Percentiles rank a stretch among this genome's conserved stretches.
Conservation (phyloP, 2,113 vertebrate species). For the Arvicanthis niloticus region DNA sequence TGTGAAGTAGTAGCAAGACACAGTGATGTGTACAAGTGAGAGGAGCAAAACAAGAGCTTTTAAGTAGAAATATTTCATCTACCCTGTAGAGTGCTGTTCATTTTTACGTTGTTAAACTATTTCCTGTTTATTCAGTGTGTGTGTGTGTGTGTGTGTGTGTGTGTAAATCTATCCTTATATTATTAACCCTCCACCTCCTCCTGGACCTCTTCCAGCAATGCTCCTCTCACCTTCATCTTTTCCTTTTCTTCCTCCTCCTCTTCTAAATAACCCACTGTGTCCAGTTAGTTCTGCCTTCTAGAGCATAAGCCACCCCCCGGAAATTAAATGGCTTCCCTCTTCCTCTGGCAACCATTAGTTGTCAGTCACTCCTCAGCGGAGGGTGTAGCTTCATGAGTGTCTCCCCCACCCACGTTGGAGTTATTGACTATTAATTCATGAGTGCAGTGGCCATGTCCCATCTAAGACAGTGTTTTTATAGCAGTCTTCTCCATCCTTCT, state of each 20-base stretch:
- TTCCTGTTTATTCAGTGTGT: neutral
- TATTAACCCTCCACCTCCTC: neutral
- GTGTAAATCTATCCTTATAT: neutral
- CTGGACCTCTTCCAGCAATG: neutral
- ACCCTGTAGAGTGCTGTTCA: neutral
- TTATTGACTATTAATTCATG: neutral
- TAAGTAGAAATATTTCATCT: neutral
- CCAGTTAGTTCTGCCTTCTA: neutral
- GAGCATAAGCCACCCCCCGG: neutral
- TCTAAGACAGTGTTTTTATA: neutral
- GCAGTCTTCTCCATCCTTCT: neutral
- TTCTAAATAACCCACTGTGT: neutral
- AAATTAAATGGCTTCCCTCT: neutral
- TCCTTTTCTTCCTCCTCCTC: neutral
- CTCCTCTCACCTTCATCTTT: neutral
- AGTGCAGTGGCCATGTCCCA: neutral
- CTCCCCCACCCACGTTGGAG: neutral
- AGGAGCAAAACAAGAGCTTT: neutral
- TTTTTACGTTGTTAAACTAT: constrained; percentile 16
- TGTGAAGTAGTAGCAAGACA: no score
- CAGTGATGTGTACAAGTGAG: neutral
- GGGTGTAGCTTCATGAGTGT: no score
- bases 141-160: neutral
- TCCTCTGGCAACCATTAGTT: neutral
- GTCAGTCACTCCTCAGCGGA: neutral